Evolutionary conservation across 2,113 vertebrate species (phyloP).

Genomic region (Protobothrops mucrosquamatus): DNA sequence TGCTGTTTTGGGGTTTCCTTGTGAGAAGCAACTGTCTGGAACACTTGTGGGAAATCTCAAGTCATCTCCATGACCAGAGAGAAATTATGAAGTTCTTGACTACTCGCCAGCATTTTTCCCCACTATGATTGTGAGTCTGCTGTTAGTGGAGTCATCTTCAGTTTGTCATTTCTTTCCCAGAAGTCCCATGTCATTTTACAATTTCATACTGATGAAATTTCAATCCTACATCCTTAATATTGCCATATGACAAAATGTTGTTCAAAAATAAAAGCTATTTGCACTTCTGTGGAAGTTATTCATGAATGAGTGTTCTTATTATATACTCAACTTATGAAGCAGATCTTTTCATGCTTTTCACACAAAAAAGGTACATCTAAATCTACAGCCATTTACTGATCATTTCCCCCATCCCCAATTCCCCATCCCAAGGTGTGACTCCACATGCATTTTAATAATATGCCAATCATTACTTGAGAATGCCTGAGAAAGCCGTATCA

Average conservation of each 20-base stretch:
- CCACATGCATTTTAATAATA: background rate
- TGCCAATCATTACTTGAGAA: background rate
- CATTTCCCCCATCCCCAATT: background rate
- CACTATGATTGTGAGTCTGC: background rate
- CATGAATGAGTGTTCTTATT: background rate
- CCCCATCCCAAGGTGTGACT: background rate
- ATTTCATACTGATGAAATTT: background rate
- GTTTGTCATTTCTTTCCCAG: background rate
- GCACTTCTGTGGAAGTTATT: background rate
- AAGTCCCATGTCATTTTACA: background rate
- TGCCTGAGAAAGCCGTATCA: background rate
- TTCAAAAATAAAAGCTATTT: background rate
- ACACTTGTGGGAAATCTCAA: background rate
- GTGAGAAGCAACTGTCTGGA: background rate
- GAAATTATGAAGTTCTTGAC: background rate
- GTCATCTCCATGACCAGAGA: background rate
- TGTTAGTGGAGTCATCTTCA: background rate
- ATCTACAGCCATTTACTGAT: background rate
- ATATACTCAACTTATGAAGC: background rate
- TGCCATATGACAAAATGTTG: background rate
- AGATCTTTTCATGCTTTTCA: background rate
- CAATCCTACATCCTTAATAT: background rate
- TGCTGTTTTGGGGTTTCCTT: background rate
- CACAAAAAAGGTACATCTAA: background rate
- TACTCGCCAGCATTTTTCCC: background rate